phyloP scores from a whole-genome alignment of 2,888 invertebrate genomes.

The Drosophila percnosoma region DNA sequence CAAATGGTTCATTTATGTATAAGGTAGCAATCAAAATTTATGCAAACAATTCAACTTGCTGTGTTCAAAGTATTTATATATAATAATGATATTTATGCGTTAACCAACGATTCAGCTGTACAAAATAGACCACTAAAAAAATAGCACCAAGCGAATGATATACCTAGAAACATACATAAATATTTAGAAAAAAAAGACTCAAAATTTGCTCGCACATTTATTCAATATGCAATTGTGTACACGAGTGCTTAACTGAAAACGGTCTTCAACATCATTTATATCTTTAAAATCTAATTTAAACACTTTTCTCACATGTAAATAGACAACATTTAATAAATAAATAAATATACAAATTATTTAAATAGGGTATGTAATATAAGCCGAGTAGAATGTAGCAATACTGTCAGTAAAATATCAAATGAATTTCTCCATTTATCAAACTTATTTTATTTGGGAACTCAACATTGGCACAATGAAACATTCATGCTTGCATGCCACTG shows the following conservation, averaged over 20 bases:
- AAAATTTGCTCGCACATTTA: conserved; percentile 19
- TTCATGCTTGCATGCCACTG: conserved; percentile 30
- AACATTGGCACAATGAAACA: neutral
- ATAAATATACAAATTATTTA: conserved; percentile 3
- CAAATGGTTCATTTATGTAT: conserved; percentile 18
- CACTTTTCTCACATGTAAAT: neutral
- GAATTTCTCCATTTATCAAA: conserved; percentile 3
- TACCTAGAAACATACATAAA: conserved; percentile 14
- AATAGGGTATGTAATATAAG: conserved; percentile 33
- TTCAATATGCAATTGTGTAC: conserved; percentile 17
- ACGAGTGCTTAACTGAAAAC: conserved; percentile 32
- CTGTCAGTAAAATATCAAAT: conserved; percentile 53
- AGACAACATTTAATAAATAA: neutral
- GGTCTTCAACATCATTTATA: conserved; percentile 29
- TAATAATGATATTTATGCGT: conserved; percentile 13
- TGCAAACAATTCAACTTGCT: conserved; percentile 27
- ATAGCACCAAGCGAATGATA: conserved; percentile 25
- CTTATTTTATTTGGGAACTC: neutral
- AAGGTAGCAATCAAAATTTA: conserved; percentile 23
- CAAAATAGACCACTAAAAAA: conserved; percentile 25
- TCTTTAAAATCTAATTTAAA: neutral
- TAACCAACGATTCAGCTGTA: conserved; percentile 29
- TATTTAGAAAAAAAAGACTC: conserved; percentile 37
- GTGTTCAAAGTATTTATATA: conserved; percentile 41
- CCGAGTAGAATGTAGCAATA: conserved; percentile 40